Evolutionary conservation across 2,113 vertebrate species (phyloP).

Genomic region (Channa maculata): DNA sequence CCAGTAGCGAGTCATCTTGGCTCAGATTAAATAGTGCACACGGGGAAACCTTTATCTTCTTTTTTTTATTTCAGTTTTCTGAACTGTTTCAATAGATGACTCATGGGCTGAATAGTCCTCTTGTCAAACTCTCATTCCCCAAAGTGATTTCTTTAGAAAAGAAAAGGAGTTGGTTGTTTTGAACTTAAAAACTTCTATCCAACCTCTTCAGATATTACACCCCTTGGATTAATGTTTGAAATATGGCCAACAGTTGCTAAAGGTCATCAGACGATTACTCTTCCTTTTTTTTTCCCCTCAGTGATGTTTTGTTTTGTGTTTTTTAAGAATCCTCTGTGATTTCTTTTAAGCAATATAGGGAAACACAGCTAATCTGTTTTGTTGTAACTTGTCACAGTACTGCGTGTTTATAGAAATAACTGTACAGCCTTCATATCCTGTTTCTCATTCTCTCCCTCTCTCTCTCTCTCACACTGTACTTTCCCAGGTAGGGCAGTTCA

Average conservation of each 20-base stretch:
- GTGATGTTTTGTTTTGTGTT: background rate
- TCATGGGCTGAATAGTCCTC: too few species aligned
- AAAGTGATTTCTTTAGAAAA: too few species aligned
- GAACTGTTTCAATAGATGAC: too few species aligned
- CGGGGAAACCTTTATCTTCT: background rate
- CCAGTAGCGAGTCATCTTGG: background rate
- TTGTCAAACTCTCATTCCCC: too few species aligned
- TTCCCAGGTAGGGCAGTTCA: conserved; percentile 89
- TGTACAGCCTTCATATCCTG: background rate
- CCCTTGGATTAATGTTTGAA: background rate
- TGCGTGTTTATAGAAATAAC: background rate
- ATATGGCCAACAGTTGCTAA: background rate
- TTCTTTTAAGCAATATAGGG: background rate
- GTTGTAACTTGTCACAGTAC: background rate
- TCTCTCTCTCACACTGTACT: conserved; percentile 52
- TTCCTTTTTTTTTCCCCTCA: background rate
- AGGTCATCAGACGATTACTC: background rate
- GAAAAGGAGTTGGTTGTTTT: too few species aligned
- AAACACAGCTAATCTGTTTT: background rate
- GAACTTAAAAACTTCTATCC: background rate
- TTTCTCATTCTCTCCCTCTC: conserved; percentile 4
- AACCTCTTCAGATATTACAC: background rate
- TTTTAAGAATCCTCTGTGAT: background rate
- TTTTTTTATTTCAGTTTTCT: background rate
- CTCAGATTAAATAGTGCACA: background rate